A percentile compares a stretch with the other conserved stretches of the same genome.
Conservation (phyloP, 2,888 invertebrate genomes). For the Lasius fuliginosus region DNA sequence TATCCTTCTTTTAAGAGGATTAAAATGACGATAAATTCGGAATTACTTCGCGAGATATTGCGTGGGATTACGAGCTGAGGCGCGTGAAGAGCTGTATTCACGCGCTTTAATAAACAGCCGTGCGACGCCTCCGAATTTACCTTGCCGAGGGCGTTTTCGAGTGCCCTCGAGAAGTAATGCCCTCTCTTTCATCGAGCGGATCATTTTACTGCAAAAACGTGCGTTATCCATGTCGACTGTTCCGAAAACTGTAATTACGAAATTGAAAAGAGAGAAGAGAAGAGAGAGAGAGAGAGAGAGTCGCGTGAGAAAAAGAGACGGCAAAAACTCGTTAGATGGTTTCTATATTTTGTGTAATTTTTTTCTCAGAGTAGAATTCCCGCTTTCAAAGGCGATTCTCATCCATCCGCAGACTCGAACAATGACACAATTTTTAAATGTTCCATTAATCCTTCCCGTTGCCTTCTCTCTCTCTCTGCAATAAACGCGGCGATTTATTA, state of each 20-base stretch:
- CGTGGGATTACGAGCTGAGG: conserved; percentile 31
- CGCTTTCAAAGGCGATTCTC: conserved; percentile 4
- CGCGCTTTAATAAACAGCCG: conserved; percentile 21
- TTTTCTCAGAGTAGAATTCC: conserved; percentile 10
- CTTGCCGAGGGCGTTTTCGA: conserved; percentile 11
- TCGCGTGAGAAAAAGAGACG: neutral
- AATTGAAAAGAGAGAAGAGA: conserved; percentile 30
- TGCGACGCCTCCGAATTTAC: conserved; percentile 33
- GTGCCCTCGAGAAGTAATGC: conserved; percentile 58
- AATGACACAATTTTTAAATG: conserved; percentile 25
- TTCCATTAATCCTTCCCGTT: conserved; percentile 1
- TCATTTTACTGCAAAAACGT: conserved; percentile 64
- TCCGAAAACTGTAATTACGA: conserved; percentile 67
- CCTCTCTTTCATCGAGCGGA: conserved; percentile 66
- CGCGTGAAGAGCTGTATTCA: neutral
- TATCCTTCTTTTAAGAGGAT: conserved; percentile 26
- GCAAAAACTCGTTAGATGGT: conserved; percentile 21
- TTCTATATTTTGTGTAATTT: conserved; percentile 46
- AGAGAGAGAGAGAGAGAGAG: neutral
- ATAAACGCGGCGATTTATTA: neutral
- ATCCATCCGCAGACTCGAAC: neutral
- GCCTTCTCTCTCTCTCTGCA: neutral
- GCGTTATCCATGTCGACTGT: conserved; percentile 58
- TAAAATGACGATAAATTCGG: conserved; percentile 36
- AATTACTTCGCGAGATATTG: conserved; percentile 36